Percentiles rank a stretch among this genome's conserved stretches.
phyloP scores from a whole-genome alignment of 2,113 vertebrate species.

The Rhineura floridana region DNA sequence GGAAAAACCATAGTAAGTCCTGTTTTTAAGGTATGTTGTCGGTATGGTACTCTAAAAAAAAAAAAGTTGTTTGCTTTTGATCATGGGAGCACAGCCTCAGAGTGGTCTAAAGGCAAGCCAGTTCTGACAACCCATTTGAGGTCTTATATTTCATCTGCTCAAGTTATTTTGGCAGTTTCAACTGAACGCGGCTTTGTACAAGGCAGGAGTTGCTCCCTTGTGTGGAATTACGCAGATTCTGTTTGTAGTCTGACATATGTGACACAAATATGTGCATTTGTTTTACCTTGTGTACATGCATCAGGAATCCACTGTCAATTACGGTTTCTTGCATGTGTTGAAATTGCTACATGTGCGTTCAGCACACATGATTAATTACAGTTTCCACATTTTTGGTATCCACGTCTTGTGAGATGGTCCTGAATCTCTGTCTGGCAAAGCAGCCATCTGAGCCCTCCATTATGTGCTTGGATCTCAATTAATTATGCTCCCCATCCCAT shows the following conservation, averaged over 20 bases:
- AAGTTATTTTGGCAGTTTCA: background rate
- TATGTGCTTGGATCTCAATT: background rate
- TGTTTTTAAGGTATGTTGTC: background rate
- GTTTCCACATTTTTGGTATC: background rate
- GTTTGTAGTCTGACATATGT: background rate
- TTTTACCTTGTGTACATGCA: background rate
- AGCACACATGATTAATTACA: background rate
- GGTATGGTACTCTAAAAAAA: background rate
- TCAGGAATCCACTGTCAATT: background rate
- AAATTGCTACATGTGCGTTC: background rate
- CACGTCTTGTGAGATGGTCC: background rate
- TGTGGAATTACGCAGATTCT: background rate
- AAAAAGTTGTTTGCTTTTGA: background rate
- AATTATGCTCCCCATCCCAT: background rate
- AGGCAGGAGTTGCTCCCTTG: background rate
- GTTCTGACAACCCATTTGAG: background rate
- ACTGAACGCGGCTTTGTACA: background rate
- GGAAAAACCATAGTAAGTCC: background rate
- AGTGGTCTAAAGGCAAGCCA: background rate
- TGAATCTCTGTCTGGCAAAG: background rate
- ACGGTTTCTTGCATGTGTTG: background rate
- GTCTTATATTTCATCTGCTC: background rate
- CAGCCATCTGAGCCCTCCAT: background rate
- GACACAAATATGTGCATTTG: background rate
- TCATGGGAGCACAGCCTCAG: background rate